Evolutionary conservation across 2,888 invertebrate species (phyloP).

Genomic region (Ormyrus thymus): DNA sequence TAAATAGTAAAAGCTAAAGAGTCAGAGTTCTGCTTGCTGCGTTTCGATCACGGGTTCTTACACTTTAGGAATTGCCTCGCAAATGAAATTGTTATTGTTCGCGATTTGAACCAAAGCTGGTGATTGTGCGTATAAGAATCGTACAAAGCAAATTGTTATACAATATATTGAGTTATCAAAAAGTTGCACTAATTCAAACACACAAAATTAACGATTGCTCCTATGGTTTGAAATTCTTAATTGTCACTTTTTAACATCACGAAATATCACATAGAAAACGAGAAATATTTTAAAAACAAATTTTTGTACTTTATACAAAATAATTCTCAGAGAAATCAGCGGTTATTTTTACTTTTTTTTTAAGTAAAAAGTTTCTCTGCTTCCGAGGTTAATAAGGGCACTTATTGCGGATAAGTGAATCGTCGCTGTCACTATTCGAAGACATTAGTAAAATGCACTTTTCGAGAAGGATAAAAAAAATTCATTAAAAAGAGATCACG

Average conservation of each 20-base stretch:
- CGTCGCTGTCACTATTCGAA: not conserved
- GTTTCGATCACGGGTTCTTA: too few relatives aligned
- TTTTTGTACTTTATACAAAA: not conserved
- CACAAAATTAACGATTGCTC: too few relatives aligned
- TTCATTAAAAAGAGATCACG: not conserved
- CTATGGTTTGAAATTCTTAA: too few relatives aligned
- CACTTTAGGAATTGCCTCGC: too few relatives aligned
- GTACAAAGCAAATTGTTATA: not conserved
- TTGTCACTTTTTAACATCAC: too few relatives aligned
- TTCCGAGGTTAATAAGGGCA: constrained; percentile 42
- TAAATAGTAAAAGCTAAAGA: constrained; percentile 10
- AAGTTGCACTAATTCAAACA: not conserved
- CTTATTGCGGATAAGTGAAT: constrained; percentile 38
- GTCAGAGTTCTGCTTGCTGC: too few relatives aligned
- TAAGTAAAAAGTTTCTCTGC: constrained; percentile 14
- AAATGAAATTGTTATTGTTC: too few relatives aligned
- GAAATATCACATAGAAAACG: not conserved
- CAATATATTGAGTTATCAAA: not conserved
- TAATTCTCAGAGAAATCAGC: not conserved
- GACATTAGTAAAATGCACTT: constrained; percentile 8
- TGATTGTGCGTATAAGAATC: not conserved
- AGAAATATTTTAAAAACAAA: too few relatives aligned
- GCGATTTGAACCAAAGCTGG: too few relatives aligned
- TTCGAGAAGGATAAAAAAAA: too few relatives aligned
- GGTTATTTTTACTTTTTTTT: not conserved